Base-by-base conservation (phyloP, 2,113 vertebrate genomes). In the Hydrolagus affinis region DNA sequence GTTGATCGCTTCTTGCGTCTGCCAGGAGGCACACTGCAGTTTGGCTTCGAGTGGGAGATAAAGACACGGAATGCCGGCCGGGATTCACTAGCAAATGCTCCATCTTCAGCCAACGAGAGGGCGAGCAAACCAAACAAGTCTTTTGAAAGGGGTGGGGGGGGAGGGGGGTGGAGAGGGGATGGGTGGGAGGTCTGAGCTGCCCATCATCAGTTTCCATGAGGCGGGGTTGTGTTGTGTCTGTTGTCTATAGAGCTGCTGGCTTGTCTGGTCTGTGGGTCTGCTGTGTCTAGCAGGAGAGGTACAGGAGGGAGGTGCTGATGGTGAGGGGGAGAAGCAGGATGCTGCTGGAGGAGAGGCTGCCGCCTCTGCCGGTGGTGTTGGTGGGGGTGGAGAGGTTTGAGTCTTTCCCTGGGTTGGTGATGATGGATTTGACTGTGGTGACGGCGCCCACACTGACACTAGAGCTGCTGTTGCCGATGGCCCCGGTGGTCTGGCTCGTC, bases 281-380 rank as follows among this genome's bases (percentile, higher is more conserved):
- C 0, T 8, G 73, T n/a, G 12, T 85, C 69, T 91, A 95, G 88
- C 91, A 94, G 91, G 90, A 94, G 89, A 93, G 88, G 86, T 93
- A 91, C 68, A 94, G 89, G 74, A 94, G 89, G 87, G 91, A 93
- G 88, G 94, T 23, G 0, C 87, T 91, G 85, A 94, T 57, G 30
- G 68, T 56, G 21, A 86, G 15, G 0, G 74, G 72, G 83, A 92
- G n/a, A 56, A 94, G 64, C 85, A 92, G 64, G 86, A 94, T 88
- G 44, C 90, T 88, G 62, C 91, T 89, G 80, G 91, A 85, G 56
- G 93, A 90, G 28, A 92, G 91, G 90, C 94, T 92, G 25, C 87
- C 87, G 72, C 88, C 91, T 85, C 86, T 88, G 85, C 87, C 89
- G 86, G 88, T 87, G 88, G 80, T 91, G 85, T 91, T 90, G 88